Percentiles rank a stretch among this genome's conserved stretches.
These are phyloP conservation scores for Albula goreensis DNA, from an alignment of 2,113 vertebrate genomes.

Conservation along the genomic window DNA sequence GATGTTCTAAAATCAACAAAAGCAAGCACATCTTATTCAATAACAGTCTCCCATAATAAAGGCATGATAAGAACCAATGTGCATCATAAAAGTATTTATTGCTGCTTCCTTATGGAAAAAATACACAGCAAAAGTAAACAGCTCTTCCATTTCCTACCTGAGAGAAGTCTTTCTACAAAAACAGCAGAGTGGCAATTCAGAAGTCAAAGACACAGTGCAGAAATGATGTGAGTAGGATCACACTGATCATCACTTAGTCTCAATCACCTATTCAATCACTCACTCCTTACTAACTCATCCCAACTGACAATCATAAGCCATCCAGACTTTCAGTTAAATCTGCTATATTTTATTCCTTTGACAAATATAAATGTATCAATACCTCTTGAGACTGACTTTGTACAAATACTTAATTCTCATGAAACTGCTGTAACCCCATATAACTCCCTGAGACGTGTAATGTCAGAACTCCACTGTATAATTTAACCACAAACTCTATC, in stretches of 20 bases:
- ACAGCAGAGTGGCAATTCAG: too few species aligned
- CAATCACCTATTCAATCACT: not conserved
- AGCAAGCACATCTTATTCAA: not conserved
- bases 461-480: not conserved
- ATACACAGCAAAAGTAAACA: not conserved
- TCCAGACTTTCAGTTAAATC: not conserved
- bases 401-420: not conserved
- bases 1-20: conserved; percentile 5
- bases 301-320: not conserved
- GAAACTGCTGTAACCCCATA: not conserved
- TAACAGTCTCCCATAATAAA: not conserved
- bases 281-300: not conserved
- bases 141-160: not conserved
- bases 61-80: not conserved
- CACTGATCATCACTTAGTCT: too few species aligned
- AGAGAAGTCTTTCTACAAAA: not conserved
- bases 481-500: not conserved
- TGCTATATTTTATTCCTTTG: not conserved
- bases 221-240: too few species aligned
- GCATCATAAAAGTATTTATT: not conserved
- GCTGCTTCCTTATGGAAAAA: not conserved
- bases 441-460: not conserved
- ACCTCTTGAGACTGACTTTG: not conserved
- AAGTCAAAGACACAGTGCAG: too few species aligned
- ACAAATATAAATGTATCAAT: not conserved